A percentile compares a stretch with the other conserved stretches of the same genome.
These are phyloP conservation scores for Geococcyx californianus DNA, from an alignment of 2,113 vertebrate genomes.

Conservation along the genomic window DNA sequence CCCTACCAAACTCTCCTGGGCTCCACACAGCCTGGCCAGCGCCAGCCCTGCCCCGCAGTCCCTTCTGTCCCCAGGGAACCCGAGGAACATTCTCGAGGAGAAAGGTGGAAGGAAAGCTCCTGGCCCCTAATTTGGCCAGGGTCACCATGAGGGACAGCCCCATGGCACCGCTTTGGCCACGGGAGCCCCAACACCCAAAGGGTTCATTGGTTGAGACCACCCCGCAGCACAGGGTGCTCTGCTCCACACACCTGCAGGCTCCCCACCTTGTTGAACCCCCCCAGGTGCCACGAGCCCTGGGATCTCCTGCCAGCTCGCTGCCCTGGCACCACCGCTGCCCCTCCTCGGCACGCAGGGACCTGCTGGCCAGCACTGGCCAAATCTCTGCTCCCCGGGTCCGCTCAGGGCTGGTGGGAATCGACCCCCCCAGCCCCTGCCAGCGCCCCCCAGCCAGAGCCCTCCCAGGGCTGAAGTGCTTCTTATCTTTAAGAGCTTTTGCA, in stretches of 20 bases:
- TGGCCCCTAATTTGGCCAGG: neutral
- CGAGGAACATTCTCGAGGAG: neutral
- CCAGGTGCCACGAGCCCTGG: neutral
- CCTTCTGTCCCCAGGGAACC: neutral
- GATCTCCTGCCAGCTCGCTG: neutral
- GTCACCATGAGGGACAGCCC: neutral
- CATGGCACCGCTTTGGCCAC: neutral
- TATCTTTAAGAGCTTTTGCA: constrained; percentile 65
- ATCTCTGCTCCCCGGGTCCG: neutral
- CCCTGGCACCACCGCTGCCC: fast-evolving
- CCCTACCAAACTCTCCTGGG: neutral
- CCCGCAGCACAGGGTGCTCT: neutral
- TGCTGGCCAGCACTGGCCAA: neutral
- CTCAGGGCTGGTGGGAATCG: neutral
- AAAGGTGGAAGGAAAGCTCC: neutral
- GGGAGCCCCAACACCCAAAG: neutral
- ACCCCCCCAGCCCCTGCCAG: neutral
- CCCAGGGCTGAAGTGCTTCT: constrained; percentile 57
- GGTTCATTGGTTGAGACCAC: neutral
- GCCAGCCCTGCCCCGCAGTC: neutral
- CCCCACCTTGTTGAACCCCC: neutral
- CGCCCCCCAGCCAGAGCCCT: constrained; percentile 24
- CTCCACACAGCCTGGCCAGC: neutral
- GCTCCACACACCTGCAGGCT: neutral
- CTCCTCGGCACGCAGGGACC: neutral